phyloP scores from a whole-genome alignment of 2,888 invertebrate genomes.

The Caenorhabditis afra region DNA sequence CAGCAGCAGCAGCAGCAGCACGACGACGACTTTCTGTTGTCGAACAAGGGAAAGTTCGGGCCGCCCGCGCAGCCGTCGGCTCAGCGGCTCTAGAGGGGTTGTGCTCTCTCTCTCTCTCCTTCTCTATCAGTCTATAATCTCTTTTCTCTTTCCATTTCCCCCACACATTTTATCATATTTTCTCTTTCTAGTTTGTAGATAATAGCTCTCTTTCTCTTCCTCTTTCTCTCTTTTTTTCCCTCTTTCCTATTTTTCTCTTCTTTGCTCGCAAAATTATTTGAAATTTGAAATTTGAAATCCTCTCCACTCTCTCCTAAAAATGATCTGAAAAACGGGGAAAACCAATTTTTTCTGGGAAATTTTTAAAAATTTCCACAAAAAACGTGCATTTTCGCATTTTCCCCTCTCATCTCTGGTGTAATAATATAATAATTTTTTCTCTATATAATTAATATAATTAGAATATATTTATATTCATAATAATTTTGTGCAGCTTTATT shows the following conservation, averaged over 20 bases:
- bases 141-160: constrained; percentile 5
- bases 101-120: constrained; percentile 30
- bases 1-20: too few species aligned
- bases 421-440: too few species aligned
- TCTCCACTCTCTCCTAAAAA: too few species aligned
- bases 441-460: too few species aligned
- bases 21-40: constrained; percentile 41
- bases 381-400: not conserved
- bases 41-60: constrained; percentile 66
- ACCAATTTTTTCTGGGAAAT: not conserved
- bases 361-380: too few species aligned
- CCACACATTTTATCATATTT: constrained; percentile 3
- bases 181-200: constrained; percentile 12
- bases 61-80: constrained; percentile 58
- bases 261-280: too few species aligned
- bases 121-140: not conserved
- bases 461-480: too few species aligned
- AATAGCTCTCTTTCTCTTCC: constrained; percentile 6
- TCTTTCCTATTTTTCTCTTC: not conserved
- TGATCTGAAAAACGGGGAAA: too few species aligned
- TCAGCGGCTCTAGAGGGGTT: too few species aligned
- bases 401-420: too few species aligned
- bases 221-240: not conserved
- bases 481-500: too few species aligned
- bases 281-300: too few species aligned